These are phyloP conservation scores for Echinarachnius parma DNA, from an alignment of 53 echinoderm and acorn worm species.

Conservation along the genomic window DNA sequence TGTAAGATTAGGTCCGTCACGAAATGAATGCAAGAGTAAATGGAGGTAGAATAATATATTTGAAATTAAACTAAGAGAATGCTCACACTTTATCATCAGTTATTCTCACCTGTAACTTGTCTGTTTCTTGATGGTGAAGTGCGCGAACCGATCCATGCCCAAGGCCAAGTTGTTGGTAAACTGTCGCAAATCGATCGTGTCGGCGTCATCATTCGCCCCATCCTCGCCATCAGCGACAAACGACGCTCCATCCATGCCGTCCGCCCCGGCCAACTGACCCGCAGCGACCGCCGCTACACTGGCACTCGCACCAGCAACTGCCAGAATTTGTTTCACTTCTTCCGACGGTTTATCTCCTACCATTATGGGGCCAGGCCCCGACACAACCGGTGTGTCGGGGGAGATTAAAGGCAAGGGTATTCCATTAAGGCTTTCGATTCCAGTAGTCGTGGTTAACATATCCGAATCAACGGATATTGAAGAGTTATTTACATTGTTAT, in stretches of 20 bases:
- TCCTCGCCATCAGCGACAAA: not conserved
- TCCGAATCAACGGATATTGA: no score
- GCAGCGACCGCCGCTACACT: conserved; percentile 13
- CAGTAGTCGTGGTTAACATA: no score
- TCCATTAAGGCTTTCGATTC: conserved; percentile 28
- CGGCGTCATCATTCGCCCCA: conserved; percentile 7
- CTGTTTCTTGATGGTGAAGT: conserved; percentile 98
- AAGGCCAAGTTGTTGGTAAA: conserved; percentile 34
- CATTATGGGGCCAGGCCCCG: conserved; percentile 26
- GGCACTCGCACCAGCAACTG: conserved; percentile 16
- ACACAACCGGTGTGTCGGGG: conserved; percentile 35
- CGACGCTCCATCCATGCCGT: not conserved
- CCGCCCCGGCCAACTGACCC: conserved; percentile 15
- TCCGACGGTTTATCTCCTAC: conserved; percentile 40
- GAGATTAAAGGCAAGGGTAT: conserved; percentile 41
- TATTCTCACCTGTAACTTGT: conserved; percentile 94
- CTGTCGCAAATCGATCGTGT: conserved; percentile 44
- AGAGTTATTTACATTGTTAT: no score
- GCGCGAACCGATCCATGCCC: conserved; percentile 92
- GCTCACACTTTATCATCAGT: no score
- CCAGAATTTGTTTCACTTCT: conserved; percentile 36
- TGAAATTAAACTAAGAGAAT: no score
- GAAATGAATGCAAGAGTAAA: no score
- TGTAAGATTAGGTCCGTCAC: no score
- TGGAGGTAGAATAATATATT: no score